Evolutionary conservation across 2,797 vertebrate genomes (phyloP).

Genomic region (Enteromius fasciolatus): DNA sequence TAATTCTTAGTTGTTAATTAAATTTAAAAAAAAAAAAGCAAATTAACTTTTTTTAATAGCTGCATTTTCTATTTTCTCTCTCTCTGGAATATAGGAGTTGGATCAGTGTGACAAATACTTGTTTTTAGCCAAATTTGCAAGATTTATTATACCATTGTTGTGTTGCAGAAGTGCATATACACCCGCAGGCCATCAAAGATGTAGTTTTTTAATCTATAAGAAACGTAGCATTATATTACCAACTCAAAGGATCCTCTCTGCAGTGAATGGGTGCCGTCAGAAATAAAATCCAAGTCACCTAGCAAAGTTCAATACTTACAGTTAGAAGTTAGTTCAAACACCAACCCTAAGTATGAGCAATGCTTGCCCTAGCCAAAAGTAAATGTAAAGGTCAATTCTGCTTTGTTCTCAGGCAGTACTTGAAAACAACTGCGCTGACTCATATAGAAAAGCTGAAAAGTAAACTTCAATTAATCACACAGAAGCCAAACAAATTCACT

Average conservation of each 20-base stretch:
- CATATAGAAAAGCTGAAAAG: conserved; percentile 17
- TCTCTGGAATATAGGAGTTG: not conserved
- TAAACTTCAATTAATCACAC: conserved; percentile 10
- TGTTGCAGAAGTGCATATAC: not conserved
- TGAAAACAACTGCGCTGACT: conserved; percentile 1
- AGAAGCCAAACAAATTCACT: conserved; percentile 1
- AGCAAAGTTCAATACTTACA: not conserved
- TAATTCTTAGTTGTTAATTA: too few species aligned
- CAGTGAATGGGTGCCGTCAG: not conserved
- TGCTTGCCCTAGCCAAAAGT: not conserved
- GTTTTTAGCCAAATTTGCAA: not conserved
- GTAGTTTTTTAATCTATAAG: not conserved
- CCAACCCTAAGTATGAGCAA: conserved; percentile 3
- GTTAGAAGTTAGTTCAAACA: not conserved
- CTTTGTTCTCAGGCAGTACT: conserved; percentile 13
- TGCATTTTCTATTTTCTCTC: not conserved
- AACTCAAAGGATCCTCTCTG: not conserved
- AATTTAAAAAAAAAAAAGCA: too few species aligned
- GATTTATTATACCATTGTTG: not conserved
- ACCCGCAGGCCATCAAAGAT: not conserved
- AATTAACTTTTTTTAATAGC: not conserved
- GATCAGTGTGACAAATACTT: not conserved
- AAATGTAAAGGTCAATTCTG: conserved; percentile 27
- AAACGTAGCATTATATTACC: not conserved
- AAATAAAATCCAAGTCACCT: not conserved